Evolutionary conservation across 1,140 invertebrate species (phyloP), one percentile per base, ranked within the genome.

Genomic region (Cherax quadricarinatus): DNA sequence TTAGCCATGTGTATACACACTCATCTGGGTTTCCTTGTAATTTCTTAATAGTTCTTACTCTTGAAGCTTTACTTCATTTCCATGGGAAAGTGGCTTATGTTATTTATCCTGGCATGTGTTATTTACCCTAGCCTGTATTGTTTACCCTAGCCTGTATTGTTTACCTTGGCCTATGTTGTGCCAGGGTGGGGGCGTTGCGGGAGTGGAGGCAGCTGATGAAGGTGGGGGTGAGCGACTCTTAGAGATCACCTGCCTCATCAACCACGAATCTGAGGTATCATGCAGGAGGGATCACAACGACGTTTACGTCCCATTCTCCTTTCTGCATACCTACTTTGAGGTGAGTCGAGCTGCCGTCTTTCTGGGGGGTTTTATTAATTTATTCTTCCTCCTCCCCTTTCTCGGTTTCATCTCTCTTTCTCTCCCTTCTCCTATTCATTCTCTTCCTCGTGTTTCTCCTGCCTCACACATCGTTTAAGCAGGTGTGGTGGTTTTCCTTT

Each of bases 321-420:
- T 99, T 95, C 96, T 99, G 92, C 97, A 97, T 92, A 98, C 98
- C 95, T 99, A 99, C 95, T 99, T 99, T 96, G 98, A 99, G 96
- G 97, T 98, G 94, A 95, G 94, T 94, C 57, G 2, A 41, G 30
- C 18, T 60, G 7, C 14, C 41, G 6, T 88, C 10, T 30, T 16
- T 62, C 9, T 49, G 14, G 48, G 30, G 2, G 30, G 53, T 16
- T 12, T 73, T 48, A 4, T 70, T 21, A n/a, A 24, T 62, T 78
- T 12, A 10, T 14, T 75, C 78, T 66, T 81, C 24, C 21, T 18
- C 57, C 86, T 41, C 51, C 51, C 24, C n/a, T 24, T 49, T 57
- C 3, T 57, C 14, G 9, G 53, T 57, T 57, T 41, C 30, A 41
- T 41, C 30, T 41, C 30, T 41, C 30, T 0, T 41, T 57, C 14